Evolutionary conservation across 2,888 invertebrate genomes (phyloP).

Genomic region (Macrophya annulata): DNA sequence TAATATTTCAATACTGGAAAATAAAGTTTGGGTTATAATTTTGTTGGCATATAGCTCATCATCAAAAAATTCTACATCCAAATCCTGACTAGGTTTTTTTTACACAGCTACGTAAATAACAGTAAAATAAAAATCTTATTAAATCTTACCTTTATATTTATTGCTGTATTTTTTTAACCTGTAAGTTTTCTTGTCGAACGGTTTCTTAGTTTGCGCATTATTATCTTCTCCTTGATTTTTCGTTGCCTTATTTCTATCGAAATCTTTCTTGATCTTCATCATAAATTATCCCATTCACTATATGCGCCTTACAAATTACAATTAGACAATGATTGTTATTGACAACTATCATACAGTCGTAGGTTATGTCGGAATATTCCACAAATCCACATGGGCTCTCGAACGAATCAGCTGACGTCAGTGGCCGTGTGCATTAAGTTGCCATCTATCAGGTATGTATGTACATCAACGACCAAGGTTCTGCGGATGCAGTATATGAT

Average conservation of each 20-base stretch:
- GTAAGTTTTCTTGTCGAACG: conserved; percentile 86
- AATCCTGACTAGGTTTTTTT: background rate
- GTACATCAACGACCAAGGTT: background rate
- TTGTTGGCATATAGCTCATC: background rate
- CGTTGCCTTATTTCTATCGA: background rate
- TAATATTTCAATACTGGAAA: conserved; percentile 37
- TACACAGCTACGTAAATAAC: background rate
- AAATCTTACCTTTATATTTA: conserved; percentile 82
- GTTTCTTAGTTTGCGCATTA: conserved; percentile 78
- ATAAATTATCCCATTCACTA: background rate
- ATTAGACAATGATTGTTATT: background rate
- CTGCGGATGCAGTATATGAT: background rate
- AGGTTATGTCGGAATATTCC: conserved; percentile 33
- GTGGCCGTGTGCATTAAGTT: background rate
- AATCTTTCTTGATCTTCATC: conserved; percentile 33
- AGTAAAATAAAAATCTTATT: background rate
- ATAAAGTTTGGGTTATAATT: conserved; percentile 46
- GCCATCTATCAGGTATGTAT: conserved; percentile 14
- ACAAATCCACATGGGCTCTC: conserved; percentile 8
- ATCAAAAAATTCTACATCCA: background rate
- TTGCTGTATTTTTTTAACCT: conserved; percentile 86
- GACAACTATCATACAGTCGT: background rate
- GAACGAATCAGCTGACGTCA: conserved; percentile 30
- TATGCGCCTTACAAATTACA: background rate
- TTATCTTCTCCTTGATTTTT: background rate